Base-by-base conservation (phyloP, 2,113 vertebrate genomes). In the Cyprinus carpio region DNA sequence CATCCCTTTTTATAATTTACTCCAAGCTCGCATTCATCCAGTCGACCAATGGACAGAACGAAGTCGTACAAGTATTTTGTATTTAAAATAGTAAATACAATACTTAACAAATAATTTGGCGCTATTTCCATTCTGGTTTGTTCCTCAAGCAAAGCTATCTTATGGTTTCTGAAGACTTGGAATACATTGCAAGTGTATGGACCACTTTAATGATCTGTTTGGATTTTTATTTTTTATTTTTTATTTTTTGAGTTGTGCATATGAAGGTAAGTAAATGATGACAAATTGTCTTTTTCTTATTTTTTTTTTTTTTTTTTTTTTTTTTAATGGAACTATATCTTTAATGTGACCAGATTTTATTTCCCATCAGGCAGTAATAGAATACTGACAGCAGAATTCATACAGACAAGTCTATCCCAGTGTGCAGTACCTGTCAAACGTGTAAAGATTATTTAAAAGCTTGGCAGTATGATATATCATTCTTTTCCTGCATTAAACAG, bases 371-470 rank as follows among this genome's bases (percentile, higher is more conserved):
- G 54, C 31, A 37, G 76, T 58, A 37, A 37, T 60, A n/a, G 40
- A 75, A 25, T 2, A 78, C 11, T 34, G 23, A 15, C 31, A 80
- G 31, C 79, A 49, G 69, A 74, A 74, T 74, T n/a, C 6, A 20
- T 54, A 77, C 4, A 56, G 54, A n/a, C 29, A 40, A n/a, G 7
- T 67, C 40, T 29, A 80, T 43, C 56, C 31, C 77, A 64, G 6
- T 29, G 40, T 31, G 60, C 27, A 31, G 9, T 29, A 81, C 4
- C 67, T 71, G 65, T 72, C 67, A 82, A 56, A 34, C 7, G 15
- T n/a, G 20, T 40, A 72, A 83, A 83, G 43, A 16, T 71, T 82
- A 34, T 82, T 82, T 82, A 71, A 71, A 69, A 67, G 65, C 81
- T 40, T 58, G 67, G 49, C 23, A 72, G 65, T 43, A 72, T 83